A percentile compares a stretch with the other conserved stretches of the same genome.
These are phyloP conservation scores for Trichonephila inaurata DNA, from an alignment of 1,140 invertebrate genomes.

Conservation along the genomic window DNA sequence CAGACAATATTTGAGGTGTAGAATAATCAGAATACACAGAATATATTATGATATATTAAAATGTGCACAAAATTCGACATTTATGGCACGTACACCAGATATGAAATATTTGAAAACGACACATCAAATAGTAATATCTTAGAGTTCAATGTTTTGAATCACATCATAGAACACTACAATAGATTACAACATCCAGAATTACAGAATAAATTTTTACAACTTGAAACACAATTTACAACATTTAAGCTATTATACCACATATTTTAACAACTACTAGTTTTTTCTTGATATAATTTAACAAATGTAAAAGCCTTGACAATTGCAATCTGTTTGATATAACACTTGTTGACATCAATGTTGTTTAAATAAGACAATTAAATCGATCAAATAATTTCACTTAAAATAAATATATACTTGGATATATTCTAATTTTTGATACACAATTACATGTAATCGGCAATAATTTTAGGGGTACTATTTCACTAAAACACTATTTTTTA, in stretches of 20 bases:
- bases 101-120: conserved; percentile 44
- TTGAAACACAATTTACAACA: neutral
- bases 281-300: too few relatives aligned
- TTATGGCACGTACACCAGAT: conserved; percentile 4
- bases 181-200: conserved; percentile 24
- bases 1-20: conserved; percentile 3
- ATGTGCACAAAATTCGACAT: conserved; percentile 30
- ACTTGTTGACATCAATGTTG: too few relatives aligned
- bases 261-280: neutral
- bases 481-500: neutral
- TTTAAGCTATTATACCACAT: neutral
- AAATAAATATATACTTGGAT: too few relatives aligned
- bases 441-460: too few relatives aligned
- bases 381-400: too few relatives aligned
- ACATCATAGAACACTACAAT: conserved; percentile 28
- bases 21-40: neutral
- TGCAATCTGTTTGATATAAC: too few relatives aligned
- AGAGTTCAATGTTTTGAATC: conserved; percentile 18
- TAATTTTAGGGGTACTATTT: too few relatives aligned
- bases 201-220: conserved; percentile 17
- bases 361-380: too few relatives aligned
- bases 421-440: too few relatives aligned
- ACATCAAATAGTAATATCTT: conserved; percentile 15
- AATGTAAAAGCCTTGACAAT: too few relatives aligned
- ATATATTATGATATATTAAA: neutral